Evolutionary conservation across 2,797 vertebrate genomes (phyloP).

Genomic region (Lacerta viridis): DNA sequence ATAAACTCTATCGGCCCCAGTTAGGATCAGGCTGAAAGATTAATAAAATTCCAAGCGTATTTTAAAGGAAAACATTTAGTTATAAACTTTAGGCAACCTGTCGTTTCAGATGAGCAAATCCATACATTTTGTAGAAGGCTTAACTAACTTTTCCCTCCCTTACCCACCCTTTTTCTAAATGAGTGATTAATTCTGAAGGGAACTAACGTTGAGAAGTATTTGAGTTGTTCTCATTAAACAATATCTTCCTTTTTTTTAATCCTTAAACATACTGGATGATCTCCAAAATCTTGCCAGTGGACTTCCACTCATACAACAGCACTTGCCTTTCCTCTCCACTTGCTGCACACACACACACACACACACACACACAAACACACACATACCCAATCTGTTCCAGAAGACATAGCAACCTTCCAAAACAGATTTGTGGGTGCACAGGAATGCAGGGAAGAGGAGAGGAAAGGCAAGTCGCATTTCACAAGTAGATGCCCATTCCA

Average conservation of each 20-base stretch:
- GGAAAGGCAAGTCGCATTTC: no score
- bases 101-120: background rate
- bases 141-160: background rate
- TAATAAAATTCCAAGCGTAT: background rate
- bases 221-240: background rate
- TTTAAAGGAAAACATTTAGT: constrained; percentile 8
- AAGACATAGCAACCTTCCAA: no score
- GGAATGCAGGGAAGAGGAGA: no score
- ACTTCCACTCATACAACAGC: no score
- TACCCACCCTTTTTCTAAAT: background rate
- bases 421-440: no score
- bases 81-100: background rate
- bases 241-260: background rate
- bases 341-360: fast-evolving
- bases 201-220: background rate
- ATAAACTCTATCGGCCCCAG: background rate
- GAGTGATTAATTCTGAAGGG: background rate
- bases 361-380: no score
- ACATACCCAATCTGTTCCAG: no score
- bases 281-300: no score
- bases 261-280: background rate
- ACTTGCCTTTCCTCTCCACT: no score
- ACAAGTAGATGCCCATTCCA: no score
- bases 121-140: background rate
- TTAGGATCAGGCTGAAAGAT: background rate